These are phyloP conservation scores for Galendromus occidentalis DNA, from an alignment of 1,140 invertebrate species.

Conservation along the genomic window DNA sequence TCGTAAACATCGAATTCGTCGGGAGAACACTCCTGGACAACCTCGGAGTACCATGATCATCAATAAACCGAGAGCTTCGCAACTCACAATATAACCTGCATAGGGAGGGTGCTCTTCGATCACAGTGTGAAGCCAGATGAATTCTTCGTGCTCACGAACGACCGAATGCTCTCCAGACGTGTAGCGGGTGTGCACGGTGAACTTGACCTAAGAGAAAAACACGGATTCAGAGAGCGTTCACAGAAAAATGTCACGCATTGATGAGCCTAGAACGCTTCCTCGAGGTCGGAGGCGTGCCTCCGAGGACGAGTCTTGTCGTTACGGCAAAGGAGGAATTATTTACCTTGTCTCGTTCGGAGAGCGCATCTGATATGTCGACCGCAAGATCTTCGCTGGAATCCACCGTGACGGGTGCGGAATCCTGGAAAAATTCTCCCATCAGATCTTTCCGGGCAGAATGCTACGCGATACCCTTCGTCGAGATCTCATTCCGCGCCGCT, in stretches of 20 bases:
- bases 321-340: neutral
- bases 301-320: no score
- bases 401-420: neutral
- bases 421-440: neutral
- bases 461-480: no score
- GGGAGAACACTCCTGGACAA: no score
- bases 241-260: no score
- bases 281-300: no score
- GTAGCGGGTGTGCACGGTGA: conserved; percentile 74
- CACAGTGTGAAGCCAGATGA: conserved; percentile 93
- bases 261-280: no score
- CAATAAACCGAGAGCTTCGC: neutral
- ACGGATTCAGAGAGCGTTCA: no score
- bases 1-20: no score
- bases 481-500: no score
- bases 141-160: conserved; percentile 94
- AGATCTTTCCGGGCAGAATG: no score
- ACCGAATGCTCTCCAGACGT: conserved; percentile 61
- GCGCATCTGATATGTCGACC: conserved; percentile 95
- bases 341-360: conserved; percentile 93
- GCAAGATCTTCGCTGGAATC: neutral
- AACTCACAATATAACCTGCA: conserved; percentile 65
- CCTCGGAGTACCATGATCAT: no score
- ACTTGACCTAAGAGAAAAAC: conserved; percentile 45
- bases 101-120: conserved; percentile 96